Base-by-base conservation (phyloP, 2,888 invertebrate species). In the Drepana falcataria region DNA sequence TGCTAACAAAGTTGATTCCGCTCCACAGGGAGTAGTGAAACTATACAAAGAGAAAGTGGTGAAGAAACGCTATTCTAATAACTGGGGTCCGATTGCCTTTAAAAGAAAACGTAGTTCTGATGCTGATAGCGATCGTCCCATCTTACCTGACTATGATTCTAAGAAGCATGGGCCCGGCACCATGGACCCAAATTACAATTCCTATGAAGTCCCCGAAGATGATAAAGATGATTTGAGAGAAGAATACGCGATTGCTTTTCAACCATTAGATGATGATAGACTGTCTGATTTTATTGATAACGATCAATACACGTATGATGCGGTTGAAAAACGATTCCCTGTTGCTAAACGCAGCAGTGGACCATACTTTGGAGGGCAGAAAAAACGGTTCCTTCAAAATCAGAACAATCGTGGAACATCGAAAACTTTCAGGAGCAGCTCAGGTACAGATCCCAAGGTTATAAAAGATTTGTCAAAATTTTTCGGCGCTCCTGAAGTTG, bases 401-500 rank as follows among this genome's bases (percentile, higher is more conserved):
- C 81, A 84, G 64, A 80, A 79, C 47, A 85, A 85, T 64, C 79
- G 78, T 47, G 80, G 84, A 48, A 74, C 76, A 48, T 62, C 78
- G 33, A 87, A 83, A 65, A 60, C 77, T 2, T 89, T 87, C 53
- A 75, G 86, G 64, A 86, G 83, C 67, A 87, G 87, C 53, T 74
- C 89, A 0, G 93, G 93, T 52, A 95, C 94, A 1, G 95, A 95
- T 72, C 95, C 95, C 2, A 93, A 93, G 76, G 93, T 95, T 7
- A 93, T 93, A 37, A 92, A 93, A 74, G 95, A 95, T 68, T 79
- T 95, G 48, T 94, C 93, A 48, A 93, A 93, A 72, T 92, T 95
- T 58, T 95, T 95, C 72, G 93, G 93, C 5, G 83, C 88, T 49
- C 73, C 86, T n/a, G 82, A 80, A 52, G 66, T 75, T 35, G 78